Evolutionary conservation across 2,113 vertebrate genomes (phyloP).

Genomic region (Apaloderma vittatum): DNA sequence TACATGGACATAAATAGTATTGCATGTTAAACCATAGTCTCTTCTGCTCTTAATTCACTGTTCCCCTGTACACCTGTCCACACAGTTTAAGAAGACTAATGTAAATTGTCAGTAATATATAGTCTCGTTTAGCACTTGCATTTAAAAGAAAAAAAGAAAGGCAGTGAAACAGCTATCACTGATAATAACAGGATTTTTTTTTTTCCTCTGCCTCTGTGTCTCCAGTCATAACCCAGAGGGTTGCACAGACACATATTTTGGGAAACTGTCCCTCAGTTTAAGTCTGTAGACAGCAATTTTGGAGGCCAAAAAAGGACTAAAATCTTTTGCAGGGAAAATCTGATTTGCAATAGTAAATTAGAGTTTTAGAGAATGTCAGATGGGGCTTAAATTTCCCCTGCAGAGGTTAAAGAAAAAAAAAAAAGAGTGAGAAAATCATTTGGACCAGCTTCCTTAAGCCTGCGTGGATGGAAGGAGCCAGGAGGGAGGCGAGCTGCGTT

Average conservation of each 20-base stretch:
- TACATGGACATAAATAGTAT: neutral
- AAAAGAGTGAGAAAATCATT: neutral
- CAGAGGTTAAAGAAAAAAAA: neutral
- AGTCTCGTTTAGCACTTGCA: conserved; percentile 12
- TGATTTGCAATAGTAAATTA: rapidly evolving
- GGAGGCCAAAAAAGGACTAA: neutral
- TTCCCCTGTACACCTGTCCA: conserved; percentile 26
- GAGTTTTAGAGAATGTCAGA: neutral
- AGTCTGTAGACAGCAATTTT: neutral
- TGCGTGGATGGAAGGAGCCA: neutral
- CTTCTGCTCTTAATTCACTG: conserved; percentile 3
- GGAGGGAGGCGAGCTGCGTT: neutral
- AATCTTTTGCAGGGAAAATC: neutral
- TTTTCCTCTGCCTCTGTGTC: neutral
- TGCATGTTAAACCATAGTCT: neutral
- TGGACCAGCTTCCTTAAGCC: neutral
- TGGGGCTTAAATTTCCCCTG: neutral
- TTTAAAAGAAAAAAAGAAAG: neutral
- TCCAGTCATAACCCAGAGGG: rapidly evolving
- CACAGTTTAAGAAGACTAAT: neutral
- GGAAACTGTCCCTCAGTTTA: neutral
- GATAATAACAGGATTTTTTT: neutral
- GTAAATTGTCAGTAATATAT: neutral
- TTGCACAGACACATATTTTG: neutral
- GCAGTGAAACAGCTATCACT: neutral